These are phyloP conservation scores for Zapornia atra DNA, from an alignment of 2,113 vertebrate genomes.

Conservation along the genomic window DNA sequence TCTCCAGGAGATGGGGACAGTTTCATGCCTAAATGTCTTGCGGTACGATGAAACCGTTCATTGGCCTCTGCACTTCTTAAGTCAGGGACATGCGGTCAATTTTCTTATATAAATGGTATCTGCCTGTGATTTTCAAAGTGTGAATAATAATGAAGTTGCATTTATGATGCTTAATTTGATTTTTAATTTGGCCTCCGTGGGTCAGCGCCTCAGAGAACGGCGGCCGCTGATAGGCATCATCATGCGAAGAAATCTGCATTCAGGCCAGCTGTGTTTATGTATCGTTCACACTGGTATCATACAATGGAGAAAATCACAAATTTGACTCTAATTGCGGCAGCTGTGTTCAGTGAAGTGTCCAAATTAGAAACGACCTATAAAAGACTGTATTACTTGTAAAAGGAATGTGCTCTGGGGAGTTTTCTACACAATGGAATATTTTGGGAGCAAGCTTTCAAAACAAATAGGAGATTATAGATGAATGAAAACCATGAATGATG, in stretches of 20 bases:
- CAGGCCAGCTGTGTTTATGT: conserved; percentile 62
- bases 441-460: conserved; percentile 42
- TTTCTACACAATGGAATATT: conserved; percentile 46
- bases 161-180: conserved; percentile 55
- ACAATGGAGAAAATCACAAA: conserved; percentile 66
- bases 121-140: background rate
- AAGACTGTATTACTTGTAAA: conserved; percentile 29
- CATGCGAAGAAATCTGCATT: conserved; percentile 44
- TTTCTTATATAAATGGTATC: background rate
- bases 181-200: conserved; percentile 56
- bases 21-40: background rate
- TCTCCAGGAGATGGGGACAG: background rate
- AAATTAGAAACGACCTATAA: conserved; percentile 66
- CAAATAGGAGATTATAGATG: conserved; percentile 22
- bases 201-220: conserved; percentile 33
- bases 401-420: conserved; percentile 14
- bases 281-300: conserved; percentile 46
- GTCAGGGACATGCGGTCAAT: background rate
- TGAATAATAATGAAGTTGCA: conserved; percentile 14
- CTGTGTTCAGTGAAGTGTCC: conserved; percentile 68
- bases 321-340: conserved; percentile 68
- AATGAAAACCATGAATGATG: conserved; percentile 43
- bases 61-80: background rate
- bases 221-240: background rate
- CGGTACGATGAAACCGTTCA: background rate